phyloP scores from a whole-genome alignment of 2,888 invertebrate genomes.

The Perizoma affinitatum region DNA sequence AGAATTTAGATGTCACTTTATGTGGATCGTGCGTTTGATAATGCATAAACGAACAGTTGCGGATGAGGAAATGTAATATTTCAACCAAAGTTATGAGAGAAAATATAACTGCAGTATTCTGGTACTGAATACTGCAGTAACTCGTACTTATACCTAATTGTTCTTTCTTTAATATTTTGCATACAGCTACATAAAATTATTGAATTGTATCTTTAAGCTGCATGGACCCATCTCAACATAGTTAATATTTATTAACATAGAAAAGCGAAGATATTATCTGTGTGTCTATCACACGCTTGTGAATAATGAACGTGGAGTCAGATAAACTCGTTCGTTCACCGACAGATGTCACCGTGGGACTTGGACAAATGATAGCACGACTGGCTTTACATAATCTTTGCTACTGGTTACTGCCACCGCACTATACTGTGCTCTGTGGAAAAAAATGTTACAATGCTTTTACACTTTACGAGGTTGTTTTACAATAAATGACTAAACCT shows the following conservation, averaged over 20 bases:
- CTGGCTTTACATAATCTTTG: conserved; percentile 34
- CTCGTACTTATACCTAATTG: too few species aligned
- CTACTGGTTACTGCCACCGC: conserved; percentile 9
- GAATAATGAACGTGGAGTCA: conserved; percentile 63
- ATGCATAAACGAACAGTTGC: conserved; percentile 5
- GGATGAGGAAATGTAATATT: too few species aligned
- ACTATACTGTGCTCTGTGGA: background rate
- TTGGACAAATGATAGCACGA: conserved; percentile 67
- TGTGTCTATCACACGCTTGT: conserved; percentile 49
- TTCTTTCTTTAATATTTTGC: too few species aligned
- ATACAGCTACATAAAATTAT: background rate
- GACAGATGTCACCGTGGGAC: conserved; percentile 69
- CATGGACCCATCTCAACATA: conserved; percentile 1
- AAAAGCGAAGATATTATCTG: conserved; percentile 29
- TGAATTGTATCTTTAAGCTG: background rate
- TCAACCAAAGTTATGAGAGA: too few species aligned
- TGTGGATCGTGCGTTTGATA: conserved; percentile 15
- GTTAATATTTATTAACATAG: conserved; percentile 22
- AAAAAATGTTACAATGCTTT: background rate
- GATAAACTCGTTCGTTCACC: conserved; percentile 68
- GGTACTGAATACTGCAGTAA: too few species aligned
- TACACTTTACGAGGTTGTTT: too few species aligned
- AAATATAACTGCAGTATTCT: too few species aligned
- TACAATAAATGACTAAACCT: too few species aligned
- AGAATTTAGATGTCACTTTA: conserved; percentile 24